phyloP scores from a whole-genome alignment of 1,140 invertebrate genomes.

The Pomacea maculata region DNA sequence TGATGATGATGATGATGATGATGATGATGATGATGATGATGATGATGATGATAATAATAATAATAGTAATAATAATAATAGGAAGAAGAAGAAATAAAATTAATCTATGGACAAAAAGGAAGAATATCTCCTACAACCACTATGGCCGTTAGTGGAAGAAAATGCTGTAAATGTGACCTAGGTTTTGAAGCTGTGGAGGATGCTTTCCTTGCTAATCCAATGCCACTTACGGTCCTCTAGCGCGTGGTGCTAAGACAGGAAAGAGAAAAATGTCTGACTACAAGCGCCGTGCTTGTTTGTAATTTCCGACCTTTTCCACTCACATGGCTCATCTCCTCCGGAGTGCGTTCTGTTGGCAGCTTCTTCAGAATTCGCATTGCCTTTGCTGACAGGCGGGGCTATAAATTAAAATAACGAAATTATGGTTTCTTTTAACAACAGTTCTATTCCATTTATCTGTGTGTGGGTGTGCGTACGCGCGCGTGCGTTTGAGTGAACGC shows the following conservation, averaged over 20 bases:
- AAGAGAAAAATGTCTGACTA: too few relatives aligned
- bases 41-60: too few relatives aligned
- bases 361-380: not conserved
- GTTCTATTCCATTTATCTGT: not conserved
- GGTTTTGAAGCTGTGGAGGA: not conserved
- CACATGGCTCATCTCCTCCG: not conserved
- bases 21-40: too few relatives aligned
- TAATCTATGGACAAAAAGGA: not conserved
- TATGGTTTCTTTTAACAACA: not conserved
- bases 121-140: not conserved
- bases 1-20: too few relatives aligned
- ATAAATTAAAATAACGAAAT: not conserved
- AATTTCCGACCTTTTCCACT: not conserved
- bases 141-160: not conserved
- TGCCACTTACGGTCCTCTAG: too few relatives aligned
- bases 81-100: not conserved
- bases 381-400: not conserved
- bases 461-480: not conserved
- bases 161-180: not conserved
- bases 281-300: too few relatives aligned
- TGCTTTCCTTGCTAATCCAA: too few relatives aligned
- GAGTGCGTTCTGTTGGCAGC: not conserved
- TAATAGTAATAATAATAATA: too few relatives aligned
- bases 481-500: not conserved
- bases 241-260: too few relatives aligned